A percentile compares a stretch with the other conserved stretches of the same genome.
phyloP scores from a whole-genome alignment of 2,888 invertebrate species.

The Cataglyphis altisquamis region DNA sequence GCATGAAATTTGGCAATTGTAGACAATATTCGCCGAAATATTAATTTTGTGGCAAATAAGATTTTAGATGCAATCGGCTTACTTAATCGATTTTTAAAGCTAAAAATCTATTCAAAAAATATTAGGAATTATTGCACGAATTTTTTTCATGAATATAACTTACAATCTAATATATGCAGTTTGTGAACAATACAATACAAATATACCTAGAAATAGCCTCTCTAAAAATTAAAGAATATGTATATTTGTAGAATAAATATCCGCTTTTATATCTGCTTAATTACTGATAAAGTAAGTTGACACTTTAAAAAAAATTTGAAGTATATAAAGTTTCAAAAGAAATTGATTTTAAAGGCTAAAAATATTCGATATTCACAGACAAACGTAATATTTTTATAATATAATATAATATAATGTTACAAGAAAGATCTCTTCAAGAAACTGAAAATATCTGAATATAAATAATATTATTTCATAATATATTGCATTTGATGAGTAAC shows the following conservation, averaged over 20 bases:
- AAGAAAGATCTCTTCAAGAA: neutral
- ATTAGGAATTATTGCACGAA: neutral
- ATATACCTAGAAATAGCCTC: neutral
- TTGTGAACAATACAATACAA: neutral
- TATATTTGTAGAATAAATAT: neutral
- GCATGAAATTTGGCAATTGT: neutral
- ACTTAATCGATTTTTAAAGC: neutral
- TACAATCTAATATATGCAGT: neutral
- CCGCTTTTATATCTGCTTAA: neutral
- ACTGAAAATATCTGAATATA: neutral
- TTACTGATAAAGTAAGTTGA: neutral
- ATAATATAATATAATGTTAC: neutral
- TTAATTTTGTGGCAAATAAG: neutral
- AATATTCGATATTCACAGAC: neutral
- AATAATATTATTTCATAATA: neutral
- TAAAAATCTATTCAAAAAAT: conserved; percentile 7
- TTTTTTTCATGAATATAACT: neutral
- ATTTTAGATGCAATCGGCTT: neutral
- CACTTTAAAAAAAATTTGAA: neutral
- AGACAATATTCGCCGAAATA: neutral
- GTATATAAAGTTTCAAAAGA: neutral
- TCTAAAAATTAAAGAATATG: neutral
- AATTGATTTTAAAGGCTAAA: neutral
- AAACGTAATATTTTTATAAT: neutral
- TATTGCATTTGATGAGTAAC: neutral